Evolutionary conservation across 1,140 invertebrate genomes (phyloP).

Genomic region (Cotesia typhae): DNA sequence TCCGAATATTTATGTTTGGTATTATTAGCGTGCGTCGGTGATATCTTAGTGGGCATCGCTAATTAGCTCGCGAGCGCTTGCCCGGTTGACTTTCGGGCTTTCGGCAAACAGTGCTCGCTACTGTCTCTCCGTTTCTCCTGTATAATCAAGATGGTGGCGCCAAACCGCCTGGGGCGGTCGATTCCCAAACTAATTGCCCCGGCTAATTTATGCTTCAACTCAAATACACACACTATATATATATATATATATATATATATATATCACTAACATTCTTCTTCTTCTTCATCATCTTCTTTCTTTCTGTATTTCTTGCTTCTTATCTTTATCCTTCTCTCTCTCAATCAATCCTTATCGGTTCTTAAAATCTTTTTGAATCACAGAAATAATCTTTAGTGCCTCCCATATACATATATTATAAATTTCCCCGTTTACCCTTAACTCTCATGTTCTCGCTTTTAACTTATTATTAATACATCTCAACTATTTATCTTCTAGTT

Average conservation of each 20-base stretch:
- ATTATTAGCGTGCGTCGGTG: slow-evolving; percentile 62
- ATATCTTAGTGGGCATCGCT: slow-evolving; percentile 66
- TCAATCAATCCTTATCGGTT: slow-evolving; percentile 50
- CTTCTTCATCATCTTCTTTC: too few species aligned
- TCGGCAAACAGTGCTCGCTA: slow-evolving; percentile 65
- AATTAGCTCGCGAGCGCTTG: slow-evolving; percentile 61
- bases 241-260: slow-evolving; percentile 30
- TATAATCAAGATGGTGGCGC: slow-evolving; percentile 65
- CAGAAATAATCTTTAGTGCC: slow-evolving; percentile 27
- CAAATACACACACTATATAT: slow-evolving; percentile 58
- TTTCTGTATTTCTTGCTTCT: too few species aligned
- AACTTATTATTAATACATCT: too few species aligned
- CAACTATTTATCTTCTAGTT: too few species aligned
- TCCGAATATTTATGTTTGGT: slow-evolving; percentile 64
- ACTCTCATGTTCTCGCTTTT: too few species aligned
- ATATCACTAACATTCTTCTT: too few species aligned
- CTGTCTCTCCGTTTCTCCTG: slow-evolving; percentile 56
- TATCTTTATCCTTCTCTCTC: slow-evolving; percentile 41
- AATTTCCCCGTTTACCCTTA: background rate
- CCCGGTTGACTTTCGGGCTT: slow-evolving; percentile 43
- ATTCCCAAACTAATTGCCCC: slow-evolving; percentile 65
- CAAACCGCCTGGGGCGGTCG: slow-evolving; percentile 61
- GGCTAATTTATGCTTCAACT: slow-evolving; percentile 65
- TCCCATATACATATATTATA: background rate
- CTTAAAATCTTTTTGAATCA: slow-evolving; percentile 45